Percentiles rank a stretch among this genome's conserved stretches.
Conservation (phyloP, 2,888 invertebrate genomes). For the Drosophila yooni region DNA sequence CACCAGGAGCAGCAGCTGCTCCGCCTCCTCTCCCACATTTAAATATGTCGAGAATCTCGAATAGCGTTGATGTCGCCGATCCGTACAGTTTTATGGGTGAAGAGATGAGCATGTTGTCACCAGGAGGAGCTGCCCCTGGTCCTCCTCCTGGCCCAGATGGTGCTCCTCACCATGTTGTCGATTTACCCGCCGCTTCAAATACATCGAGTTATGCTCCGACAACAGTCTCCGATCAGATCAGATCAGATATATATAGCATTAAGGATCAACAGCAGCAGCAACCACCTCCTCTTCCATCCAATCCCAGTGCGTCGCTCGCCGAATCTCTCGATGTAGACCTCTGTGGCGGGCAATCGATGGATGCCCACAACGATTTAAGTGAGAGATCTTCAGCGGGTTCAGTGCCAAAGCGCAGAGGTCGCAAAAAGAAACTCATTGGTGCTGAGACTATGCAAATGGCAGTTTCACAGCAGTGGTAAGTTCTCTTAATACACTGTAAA, state of each 20-base stretch:
- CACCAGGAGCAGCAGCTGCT: background rate
- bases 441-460: slow-evolving; percentile 27
- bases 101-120: slow-evolving; percentile 85
- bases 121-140: slow-evolving; percentile 24
- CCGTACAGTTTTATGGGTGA: slow-evolving; percentile 95
- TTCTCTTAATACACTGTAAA: background rate
- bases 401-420: slow-evolving; percentile 91
- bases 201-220: slow-evolving; percentile 31
- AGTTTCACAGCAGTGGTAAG: slow-evolving; percentile 53
- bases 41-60: slow-evolving; percentile 6
- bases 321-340: slow-evolving; percentile 22
- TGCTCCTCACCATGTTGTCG: slow-evolving; percentile 7
- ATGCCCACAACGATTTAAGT: slow-evolving; percentile 27
- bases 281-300: background rate
- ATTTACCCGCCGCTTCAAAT: slow-evolving; percentile 22
- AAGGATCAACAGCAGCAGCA: slow-evolving; percentile 36
- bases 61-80: slow-evolving; percentile 84
- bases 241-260: slow-evolving; percentile 32
- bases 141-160: slow-evolving; percentile 28
- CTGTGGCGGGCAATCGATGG: slow-evolving; percentile 20
- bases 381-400: slow-evolving; percentile 21
- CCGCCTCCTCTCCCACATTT: background rate
- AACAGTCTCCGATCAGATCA: slow-evolving; percentile 4
- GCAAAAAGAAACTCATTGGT: slow-evolving; percentile 91
- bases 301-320: background rate